Evolutionary conservation across 2,888 invertebrate genomes (phyloP), one percentile per base, ranked within the genome.

Genomic region (Diploptera punctata): DNA sequence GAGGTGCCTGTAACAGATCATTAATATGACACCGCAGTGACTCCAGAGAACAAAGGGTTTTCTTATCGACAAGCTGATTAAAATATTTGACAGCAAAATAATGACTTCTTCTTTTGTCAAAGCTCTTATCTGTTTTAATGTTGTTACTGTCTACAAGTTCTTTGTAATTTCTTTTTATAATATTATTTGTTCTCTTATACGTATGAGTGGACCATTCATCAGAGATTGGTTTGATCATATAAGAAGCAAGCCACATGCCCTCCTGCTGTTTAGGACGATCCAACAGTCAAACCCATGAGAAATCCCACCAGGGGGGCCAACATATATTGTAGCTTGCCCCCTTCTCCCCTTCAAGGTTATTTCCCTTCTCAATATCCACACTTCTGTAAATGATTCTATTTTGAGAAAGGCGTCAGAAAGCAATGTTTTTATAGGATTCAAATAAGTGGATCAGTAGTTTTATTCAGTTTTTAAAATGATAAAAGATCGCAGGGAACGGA

Each of bases 161-260:
- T 29, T 57, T 57, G 21, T 29, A n/a, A n/a, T 29, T 13, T 5
- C 2, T 19, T 47, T 10, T 47, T 33, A 33, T 7, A 33, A 21
- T 29, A 24, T 47, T 65, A 26, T 65, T 44, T 61, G 33, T 61
- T 61, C 33, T 61, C 61, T 33, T 38, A 19, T 61, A 61, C n/a
- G 26, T 43, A 16, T 10, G 72, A 68, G 52, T 49, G 38, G 60
- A 44, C 62, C 61, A 72, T 68, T 62, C 62, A 62, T 68, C 68
- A 61, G 60, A 31, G 26, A 57, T 54, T 72, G 54, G 68, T 29
- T 31, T 61, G 49, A 52, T 62, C 52, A 43, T 71, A 24, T 38
- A 68, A 68, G 72, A 43, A 68, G 72, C 68, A 49, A 38, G 57
- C n/a, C 71, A 61, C 61, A 52, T 29, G 38, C 72, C n/a, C 61